Conservation (phyloP, 2,797 vertebrate genomes). For the Tachyglossus aculeatus region DNA sequence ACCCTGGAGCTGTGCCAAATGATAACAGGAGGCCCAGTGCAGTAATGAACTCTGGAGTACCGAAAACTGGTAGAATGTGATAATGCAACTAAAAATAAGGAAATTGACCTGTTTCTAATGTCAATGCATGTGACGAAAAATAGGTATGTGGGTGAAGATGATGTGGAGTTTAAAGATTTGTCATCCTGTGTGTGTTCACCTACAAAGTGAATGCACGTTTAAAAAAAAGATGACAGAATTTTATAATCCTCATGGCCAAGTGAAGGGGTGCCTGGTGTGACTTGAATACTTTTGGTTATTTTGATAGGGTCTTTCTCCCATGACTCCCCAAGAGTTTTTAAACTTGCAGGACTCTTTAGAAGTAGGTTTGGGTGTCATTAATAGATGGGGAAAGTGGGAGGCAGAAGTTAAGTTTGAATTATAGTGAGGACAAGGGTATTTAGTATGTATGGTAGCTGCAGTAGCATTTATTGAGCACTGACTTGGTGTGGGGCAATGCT, state of each 20-base stretch:
- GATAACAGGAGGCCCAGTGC: neutral
- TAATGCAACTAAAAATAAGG: neutral
- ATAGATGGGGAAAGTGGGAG: too few species aligned
- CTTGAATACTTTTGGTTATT: too few species aligned
- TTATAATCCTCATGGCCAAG: slow-evolving; percentile 1
- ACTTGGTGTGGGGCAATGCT: too few species aligned
- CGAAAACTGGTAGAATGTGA: neutral
- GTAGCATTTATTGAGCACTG: too few species aligned
- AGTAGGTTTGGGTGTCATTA: too few species aligned
- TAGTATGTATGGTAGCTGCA: too few species aligned
- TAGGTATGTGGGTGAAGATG: neutral
- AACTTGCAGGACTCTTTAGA: too few species aligned
- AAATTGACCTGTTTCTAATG: neutral
- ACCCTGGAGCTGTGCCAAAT: slow-evolving; percentile 4
- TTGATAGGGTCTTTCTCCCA: too few species aligned
- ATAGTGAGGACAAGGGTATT: too few species aligned
- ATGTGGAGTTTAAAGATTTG: neutral
- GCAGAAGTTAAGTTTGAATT: too few species aligned
- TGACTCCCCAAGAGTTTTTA: too few species aligned
- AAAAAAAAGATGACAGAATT: neutral
- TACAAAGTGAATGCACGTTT: neutral
- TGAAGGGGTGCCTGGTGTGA: neutral
- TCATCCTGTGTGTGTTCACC: neutral
- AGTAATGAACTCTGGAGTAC: neutral
- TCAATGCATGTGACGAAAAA: neutral